Evolutionary conservation across 2,888 invertebrate genomes (phyloP).

Genomic region (Diabrotica balteata): DNA sequence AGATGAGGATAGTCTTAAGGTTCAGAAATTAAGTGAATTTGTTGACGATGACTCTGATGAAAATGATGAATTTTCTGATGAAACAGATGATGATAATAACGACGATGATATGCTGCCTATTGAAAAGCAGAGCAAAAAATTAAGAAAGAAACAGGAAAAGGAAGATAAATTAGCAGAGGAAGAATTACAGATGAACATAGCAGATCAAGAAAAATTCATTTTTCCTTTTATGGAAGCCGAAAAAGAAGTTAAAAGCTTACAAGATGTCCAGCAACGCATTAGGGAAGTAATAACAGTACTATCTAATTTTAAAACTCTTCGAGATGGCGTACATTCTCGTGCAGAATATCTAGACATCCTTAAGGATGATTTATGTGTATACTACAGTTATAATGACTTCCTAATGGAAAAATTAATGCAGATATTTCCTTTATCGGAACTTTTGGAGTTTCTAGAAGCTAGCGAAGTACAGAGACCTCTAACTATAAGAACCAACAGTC

Average conservation of each 20-base stretch:
- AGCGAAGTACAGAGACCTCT: slow-evolving; percentile 94
- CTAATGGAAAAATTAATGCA: slow-evolving; percentile 92
- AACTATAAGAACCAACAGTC: slow-evolving; percentile 93
- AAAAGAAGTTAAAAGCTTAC: slow-evolving; percentile 75
- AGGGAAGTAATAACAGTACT: slow-evolving; percentile 83
- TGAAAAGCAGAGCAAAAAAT: slow-evolving; percentile 81
- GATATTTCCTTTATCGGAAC: slow-evolving; percentile 83
- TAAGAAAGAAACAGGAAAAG: slow-evolving; percentile 75
- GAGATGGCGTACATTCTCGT: slow-evolving; percentile 74
- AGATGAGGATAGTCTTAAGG: slow-evolving; percentile 45
- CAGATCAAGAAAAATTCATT: slow-evolving; percentile 76
- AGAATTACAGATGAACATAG: slow-evolving; percentile 83
- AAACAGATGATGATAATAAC: slow-evolving; percentile 57
- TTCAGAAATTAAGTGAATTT: slow-evolving; percentile 50
- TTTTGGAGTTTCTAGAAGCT: slow-evolving; percentile 94
- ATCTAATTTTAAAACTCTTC: slow-evolving; percentile 76
- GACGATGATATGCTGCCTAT: slow-evolving; percentile 82
- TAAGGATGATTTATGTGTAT: slow-evolving; percentile 84
- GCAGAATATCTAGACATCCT: slow-evolving; percentile 84
- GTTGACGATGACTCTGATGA: slow-evolving; percentile 56
- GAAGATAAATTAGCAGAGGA: slow-evolving; percentile 78
- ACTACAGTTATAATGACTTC: slow-evolving; percentile 98
- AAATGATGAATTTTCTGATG: slow-evolving; percentile 44
- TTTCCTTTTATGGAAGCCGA: slow-evolving; percentile 81
- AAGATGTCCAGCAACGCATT: slow-evolving; percentile 88